Conservation (phyloP, 2,888 invertebrate genomes). For the Sphecodes monilicornis region DNA sequence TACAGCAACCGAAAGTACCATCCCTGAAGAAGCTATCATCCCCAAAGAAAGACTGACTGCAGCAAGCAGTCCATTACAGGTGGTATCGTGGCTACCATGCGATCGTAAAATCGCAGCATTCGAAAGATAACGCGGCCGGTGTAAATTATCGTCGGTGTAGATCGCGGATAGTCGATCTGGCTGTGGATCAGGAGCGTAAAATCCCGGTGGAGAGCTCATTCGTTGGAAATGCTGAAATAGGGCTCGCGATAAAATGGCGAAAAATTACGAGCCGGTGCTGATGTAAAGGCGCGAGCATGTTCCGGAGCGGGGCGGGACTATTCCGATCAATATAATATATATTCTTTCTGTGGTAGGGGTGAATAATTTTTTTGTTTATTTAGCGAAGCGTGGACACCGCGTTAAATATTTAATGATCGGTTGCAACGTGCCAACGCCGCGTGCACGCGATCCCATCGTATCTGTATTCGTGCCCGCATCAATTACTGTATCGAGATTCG, state of each 20-base stretch:
- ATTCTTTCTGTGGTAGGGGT: neutral
- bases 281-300: neutral
- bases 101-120: slow-evolving; percentile 40
- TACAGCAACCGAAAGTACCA: neutral
- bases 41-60: neutral
- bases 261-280: slow-evolving; percentile 7
- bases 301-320: neutral
- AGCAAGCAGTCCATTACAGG: slow-evolving; percentile 73
- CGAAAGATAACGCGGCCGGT: slow-evolving; percentile 18
- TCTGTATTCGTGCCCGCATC: slow-evolving; percentile 29
- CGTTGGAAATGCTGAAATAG: slow-evolving; percentile 22
- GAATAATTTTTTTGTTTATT: neutral
- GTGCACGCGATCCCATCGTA: slow-evolving; percentile 20
- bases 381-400: neutral
- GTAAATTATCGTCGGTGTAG: neutral
- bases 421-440: slow-evolving; percentile 16
- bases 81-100: slow-evolving; percentile 68
- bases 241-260: neutral
- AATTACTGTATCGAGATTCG: slow-evolving; percentile 50
- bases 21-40: neutral
- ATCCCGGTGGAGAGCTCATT: neutral
- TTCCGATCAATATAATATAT: neutral
- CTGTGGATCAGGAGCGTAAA: neutral
- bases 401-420: slow-evolving; percentile 25
- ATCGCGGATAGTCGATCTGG: neutral